Base-by-base conservation (phyloP, 92 coral and sea anemone genomes). In the Palythoa grandis region DNA sequence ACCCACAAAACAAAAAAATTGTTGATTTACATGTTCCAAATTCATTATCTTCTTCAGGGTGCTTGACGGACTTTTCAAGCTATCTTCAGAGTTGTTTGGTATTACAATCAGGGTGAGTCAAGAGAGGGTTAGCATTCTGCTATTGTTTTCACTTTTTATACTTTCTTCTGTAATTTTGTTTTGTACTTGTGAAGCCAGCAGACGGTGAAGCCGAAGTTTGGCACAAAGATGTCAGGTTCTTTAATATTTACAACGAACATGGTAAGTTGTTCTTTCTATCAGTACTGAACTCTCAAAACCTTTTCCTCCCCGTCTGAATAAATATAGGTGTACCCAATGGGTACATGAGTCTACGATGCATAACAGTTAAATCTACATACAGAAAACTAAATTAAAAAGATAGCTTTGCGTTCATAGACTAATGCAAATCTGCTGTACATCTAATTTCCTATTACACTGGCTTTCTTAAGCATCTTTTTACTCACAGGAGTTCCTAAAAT, bases 181-280 rank as follows among this genome's bases (percentile, higher is more conserved):
- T 14, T 57, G 68, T 17, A 3, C 24, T 9, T 63, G 38, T 56
- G 15, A 47, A 94, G 98, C 61, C 91, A 22, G 98, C 94, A 60
- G 94, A 93, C 71, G 91, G 91, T 1, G 94, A 91, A 19, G 87
- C 93, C 35, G 94, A 93, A 5, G 93, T 89, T 4, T 95, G 98
- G 98, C 96, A 93, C 71, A 40, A 90, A 25, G 96, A 91, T 39
- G 98, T 95, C 15, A 83, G 91, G 47, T 95, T 95, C 79, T 95
- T 95, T 39, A 86, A 95, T 24, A 91, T 95, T 61, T 57, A 80
- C 80, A 85, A 83, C 76, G 93, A 91, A 23, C 66, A 78, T 19
- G 96, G 96, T 94, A 70, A 47, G 61, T 77, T 65, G 70, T n/a
- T 65, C 29, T 65, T n/a, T 56, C 4, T 56, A 52, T 52, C 57